Percentiles rank a stretch among this genome's conserved stretches.
phyloP scores from a whole-genome alignment of 2,888 invertebrate species.

The Geotrupes spiniger region DNA sequence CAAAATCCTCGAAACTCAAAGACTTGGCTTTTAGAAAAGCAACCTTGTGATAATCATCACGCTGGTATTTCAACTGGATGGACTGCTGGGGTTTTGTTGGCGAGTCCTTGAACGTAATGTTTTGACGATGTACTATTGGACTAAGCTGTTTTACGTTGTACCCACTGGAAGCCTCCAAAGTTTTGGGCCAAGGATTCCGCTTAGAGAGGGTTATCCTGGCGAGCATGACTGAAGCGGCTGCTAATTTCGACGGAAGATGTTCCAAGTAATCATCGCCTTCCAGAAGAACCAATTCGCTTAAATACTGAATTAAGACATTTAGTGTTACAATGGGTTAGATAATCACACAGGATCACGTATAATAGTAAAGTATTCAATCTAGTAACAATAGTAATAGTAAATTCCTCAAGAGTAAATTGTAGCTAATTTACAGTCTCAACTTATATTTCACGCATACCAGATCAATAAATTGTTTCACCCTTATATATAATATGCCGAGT shows the following conservation, averaged over 20 bases:
- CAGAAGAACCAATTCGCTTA: conserved; percentile 44
- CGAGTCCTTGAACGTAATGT: conserved; percentile 52
- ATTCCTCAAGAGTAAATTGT: too few species aligned
- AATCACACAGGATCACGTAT: too few species aligned
- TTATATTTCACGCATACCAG: too few species aligned
- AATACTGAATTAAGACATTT: conserved; percentile 32
- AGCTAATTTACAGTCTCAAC: too few species aligned
- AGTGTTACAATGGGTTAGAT: neutral
- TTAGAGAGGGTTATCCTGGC: conserved; percentile 44
- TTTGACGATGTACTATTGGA: conserved; percentile 53
- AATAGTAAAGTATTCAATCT: too few species aligned
- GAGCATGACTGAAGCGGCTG: conserved; percentile 42
- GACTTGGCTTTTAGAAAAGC: conserved; percentile 36
- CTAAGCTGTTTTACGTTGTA: conserved; percentile 53
- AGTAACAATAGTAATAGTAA: too few species aligned
- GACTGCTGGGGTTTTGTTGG: conserved; percentile 54
- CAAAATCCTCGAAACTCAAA: conserved; percentile 17
- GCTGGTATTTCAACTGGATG: conserved; percentile 57
- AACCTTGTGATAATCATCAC: conserved; percentile 37
- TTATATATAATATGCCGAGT: too few species aligned
- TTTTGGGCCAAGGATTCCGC: conserved; percentile 46
- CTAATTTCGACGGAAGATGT: conserved; percentile 45
- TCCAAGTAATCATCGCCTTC: conserved; percentile 42
- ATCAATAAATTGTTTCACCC: too few species aligned
- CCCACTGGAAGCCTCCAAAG: conserved; percentile 49